Conservation (phyloP, 2,888 invertebrate species). For the Euclidia mi region DNA sequence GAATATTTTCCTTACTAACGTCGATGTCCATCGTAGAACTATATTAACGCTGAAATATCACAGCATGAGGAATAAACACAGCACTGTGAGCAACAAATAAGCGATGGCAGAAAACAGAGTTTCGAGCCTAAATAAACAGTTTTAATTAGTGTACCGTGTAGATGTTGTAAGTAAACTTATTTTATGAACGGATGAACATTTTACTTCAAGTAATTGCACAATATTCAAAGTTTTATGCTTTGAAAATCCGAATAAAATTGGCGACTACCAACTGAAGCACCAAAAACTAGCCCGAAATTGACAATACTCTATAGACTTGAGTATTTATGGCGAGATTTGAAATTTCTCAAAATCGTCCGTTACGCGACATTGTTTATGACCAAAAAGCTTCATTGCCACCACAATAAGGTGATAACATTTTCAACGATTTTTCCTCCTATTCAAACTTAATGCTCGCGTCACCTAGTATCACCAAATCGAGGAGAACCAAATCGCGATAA, state of each 20-base stretch:
- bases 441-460: too few species aligned
- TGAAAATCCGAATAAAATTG: slow-evolving; percentile 80
- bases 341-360: slow-evolving; percentile 68
- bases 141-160: slow-evolving; percentile 49
- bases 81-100: slow-evolving; percentile 76
- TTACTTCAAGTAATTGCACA: slow-evolving; percentile 44
- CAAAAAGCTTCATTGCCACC: neutral
- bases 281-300: slow-evolving; percentile 82
- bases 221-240: slow-evolving; percentile 65
- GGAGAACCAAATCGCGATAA: too few species aligned
- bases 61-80: slow-evolving; percentile 84
- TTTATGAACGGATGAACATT: slow-evolving; percentile 51
- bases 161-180: slow-evolving; percentile 46
- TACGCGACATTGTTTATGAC: slow-evolving; percentile 24
- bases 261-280: slow-evolving; percentile 85
- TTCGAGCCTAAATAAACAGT: slow-evolving; percentile 48
- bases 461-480: too few species aligned
- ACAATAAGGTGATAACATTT: too few species aligned
- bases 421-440: too few species aligned
- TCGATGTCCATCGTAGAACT: slow-evolving; percentile 93
- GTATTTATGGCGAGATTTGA: slow-evolving; percentile 80
- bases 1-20: slow-evolving; percentile 97
- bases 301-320: slow-evolving; percentile 77
- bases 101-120: slow-evolving; percentile 67
- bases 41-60: slow-evolving; percentile 76